Percentiles rank a stretch among this genome's conserved stretches.
phyloP scores from a whole-genome alignment of 53 echinoderm and acorn worm genomes.

The Arbacia lixula region DNA sequence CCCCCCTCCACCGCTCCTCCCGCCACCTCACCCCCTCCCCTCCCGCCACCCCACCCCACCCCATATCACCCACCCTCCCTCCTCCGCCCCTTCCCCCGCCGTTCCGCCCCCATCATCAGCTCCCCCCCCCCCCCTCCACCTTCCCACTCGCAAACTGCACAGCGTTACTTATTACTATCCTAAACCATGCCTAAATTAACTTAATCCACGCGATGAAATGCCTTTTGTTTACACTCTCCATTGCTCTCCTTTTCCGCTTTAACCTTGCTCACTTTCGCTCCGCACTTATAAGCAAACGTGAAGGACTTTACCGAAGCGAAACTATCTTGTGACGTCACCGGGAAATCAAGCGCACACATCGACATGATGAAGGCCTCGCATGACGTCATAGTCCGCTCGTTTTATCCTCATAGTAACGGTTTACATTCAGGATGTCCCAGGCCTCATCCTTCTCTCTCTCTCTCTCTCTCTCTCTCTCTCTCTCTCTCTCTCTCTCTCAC shows the following conservation, averaged over 20 bases:
- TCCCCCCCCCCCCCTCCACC: not conserved
- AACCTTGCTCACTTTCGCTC: conserved; percentile 10
- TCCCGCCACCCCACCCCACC: not conserved
- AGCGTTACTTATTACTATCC: no score
- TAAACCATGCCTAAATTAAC: no score
- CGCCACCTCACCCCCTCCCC: not conserved
- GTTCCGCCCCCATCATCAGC: not conserved
- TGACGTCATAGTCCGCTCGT: conserved; percentile 8
- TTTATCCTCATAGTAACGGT: conserved; percentile 17
- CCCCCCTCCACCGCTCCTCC: not conserved
- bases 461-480: no score
- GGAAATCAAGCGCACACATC: conserved; percentile 33
- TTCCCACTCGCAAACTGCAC: no score
- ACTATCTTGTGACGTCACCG: conserved; percentile 37
- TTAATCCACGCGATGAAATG: no score
- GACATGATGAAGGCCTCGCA: conserved; percentile 13
- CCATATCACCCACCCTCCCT: not conserved
- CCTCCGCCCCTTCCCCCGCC: not conserved
- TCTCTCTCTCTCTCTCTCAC: no score
- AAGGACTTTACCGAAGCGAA: conserved; percentile 19
- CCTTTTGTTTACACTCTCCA: no score
- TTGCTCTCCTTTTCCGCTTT: not conserved
- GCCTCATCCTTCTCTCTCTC: no score
- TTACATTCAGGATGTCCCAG: no score
- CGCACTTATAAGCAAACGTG: conserved; percentile 6